Percentiles rank a stretch among this genome's conserved stretches.
phyloP scores from a whole-genome alignment of 2,113 vertebrate species.

The Xiphophorus hellerii region DNA sequence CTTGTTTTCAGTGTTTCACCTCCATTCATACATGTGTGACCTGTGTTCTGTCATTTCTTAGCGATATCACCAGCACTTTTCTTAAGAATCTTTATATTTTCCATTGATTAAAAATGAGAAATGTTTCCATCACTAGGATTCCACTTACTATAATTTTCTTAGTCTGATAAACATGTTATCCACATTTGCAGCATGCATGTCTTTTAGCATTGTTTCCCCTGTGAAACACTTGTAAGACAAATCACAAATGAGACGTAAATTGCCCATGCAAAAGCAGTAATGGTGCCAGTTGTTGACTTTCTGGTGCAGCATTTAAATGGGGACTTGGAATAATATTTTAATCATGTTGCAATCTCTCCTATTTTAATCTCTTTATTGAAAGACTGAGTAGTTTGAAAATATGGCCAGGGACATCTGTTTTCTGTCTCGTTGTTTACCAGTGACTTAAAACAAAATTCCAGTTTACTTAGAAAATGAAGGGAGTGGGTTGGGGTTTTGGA shows the following conservation, averaged over 20 bases:
- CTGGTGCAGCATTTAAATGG: constrained; percentile 26
- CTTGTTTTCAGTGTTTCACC: constrained; percentile 37
- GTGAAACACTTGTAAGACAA: constrained; percentile 16
- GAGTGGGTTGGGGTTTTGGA: constrained; percentile 45
- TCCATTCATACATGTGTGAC: constrained; percentile 42
- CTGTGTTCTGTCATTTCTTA: constrained; percentile 64
- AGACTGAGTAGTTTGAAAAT: constrained; percentile 59
- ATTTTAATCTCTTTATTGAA: constrained; percentile 15
- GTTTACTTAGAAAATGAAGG: constrained; percentile 76
- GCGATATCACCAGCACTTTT: constrained; percentile 47
- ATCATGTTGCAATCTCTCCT: constrained; percentile 31
- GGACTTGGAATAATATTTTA: constrained; percentile 28
- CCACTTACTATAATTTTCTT: background rate
- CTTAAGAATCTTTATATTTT: constrained; percentile 45
- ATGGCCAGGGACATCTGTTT: constrained; percentile 75
- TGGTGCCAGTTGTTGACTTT: constrained; percentile 37
- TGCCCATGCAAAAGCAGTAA: background rate
- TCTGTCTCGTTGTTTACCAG: constrained; percentile 80
- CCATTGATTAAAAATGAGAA: background rate
- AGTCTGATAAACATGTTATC: background rate
- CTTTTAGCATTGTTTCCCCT: background rate
- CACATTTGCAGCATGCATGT: constrained; percentile 1
- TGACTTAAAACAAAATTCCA: constrained; percentile 79
- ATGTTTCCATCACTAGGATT: constrained; percentile 9
- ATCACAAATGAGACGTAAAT: constrained; percentile 23